These are phyloP conservation scores for Phylloscopus whistleri DNA, from an alignment of 2,113 vertebrate species.

Conservation along the genomic window DNA sequence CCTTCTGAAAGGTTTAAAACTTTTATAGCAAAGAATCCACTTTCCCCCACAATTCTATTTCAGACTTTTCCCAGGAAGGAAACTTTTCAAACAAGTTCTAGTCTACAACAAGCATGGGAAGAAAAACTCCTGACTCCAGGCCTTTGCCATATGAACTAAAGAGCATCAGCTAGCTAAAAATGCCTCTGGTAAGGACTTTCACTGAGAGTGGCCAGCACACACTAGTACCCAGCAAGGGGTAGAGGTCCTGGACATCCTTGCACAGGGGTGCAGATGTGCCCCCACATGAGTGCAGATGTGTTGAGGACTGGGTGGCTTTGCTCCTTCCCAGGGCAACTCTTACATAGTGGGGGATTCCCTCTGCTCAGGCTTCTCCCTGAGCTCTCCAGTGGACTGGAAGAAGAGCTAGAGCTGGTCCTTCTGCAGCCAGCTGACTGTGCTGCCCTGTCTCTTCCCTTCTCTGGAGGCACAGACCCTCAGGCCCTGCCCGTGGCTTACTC, in stretches of 20 bases:
- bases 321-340: fast-evolving
- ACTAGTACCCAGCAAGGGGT: background rate
- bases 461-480: background rate
- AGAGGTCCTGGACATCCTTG: background rate
- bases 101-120: background rate
- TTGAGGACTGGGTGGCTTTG: background rate
- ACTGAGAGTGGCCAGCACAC: background rate
- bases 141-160: background rate
- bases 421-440: background rate
- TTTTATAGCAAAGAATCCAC: background rate
- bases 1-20: background rate
- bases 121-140: background rate
- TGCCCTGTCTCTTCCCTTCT: background rate
- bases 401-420: background rate
- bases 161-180: background rate
- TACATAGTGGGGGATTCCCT: background rate
- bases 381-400: background rate
- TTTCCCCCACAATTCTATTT: background rate
- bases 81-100: background rate
- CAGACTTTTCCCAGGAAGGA: background rate
- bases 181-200: background rate
- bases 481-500: background rate
- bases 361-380: background rate
- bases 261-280: background rate
- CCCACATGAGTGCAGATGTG: background rate